Evolutionary conservation across 2,888 invertebrate genomes (phyloP).

Genomic region (Noctua janthe): DNA sequence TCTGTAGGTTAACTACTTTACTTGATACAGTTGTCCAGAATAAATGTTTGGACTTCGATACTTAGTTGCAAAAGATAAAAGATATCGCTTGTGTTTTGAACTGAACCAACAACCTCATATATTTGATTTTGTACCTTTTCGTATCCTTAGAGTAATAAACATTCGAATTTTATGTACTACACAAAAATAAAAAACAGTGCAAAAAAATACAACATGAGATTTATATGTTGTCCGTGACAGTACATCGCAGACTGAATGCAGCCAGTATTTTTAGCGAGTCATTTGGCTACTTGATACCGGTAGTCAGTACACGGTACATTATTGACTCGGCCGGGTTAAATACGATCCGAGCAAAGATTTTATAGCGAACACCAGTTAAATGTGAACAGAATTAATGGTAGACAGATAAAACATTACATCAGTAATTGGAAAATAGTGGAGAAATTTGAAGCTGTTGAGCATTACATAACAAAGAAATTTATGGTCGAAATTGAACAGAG

Average conservation of each 20-base stretch:
- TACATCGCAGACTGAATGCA: slow-evolving; percentile 70
- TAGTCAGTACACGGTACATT: slow-evolving; percentile 72
- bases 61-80: slow-evolving; percentile 13
- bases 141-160: background rate
- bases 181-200: background rate
- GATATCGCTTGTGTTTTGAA: slow-evolving; percentile 14
- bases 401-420: slow-evolving; percentile 43
- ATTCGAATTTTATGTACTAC: background rate
- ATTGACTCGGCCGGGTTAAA: slow-evolving; percentile 72
- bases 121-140: slow-evolving; percentile 5
- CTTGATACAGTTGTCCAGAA: slow-evolving; percentile 6
- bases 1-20: slow-evolving; percentile 35
- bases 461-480: slow-evolving; percentile 6
- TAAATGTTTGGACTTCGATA: slow-evolving; percentile 21
- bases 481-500: slow-evolving; percentile 1
- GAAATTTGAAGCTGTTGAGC: slow-evolving; percentile 8
- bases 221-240: slow-evolving; percentile 44
- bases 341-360: slow-evolving; percentile 53
- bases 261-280: slow-evolving; percentile 75
- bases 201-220: background rate
- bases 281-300: slow-evolving; percentile 78
- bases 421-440: slow-evolving; percentile 39
- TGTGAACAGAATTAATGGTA: slow-evolving; percentile 36
- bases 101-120: slow-evolving; percentile 22
- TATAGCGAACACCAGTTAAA: slow-evolving; percentile 52